Evolutionary conservation across 2,888 invertebrate species (phyloP).

Genomic region (Latrodectus elegans): DNA sequence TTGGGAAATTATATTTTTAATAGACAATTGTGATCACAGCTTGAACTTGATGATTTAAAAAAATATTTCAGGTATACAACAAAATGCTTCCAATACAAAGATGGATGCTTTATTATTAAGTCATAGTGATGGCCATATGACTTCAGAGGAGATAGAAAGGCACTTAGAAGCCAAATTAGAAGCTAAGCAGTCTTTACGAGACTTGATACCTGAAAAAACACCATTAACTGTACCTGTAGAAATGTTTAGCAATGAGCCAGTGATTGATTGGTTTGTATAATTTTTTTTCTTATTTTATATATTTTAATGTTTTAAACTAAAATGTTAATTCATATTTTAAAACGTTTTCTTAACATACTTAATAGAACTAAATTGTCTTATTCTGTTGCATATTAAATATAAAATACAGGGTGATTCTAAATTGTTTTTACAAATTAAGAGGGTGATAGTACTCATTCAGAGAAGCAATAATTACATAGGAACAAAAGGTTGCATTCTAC

Average conservation of each 20-base stretch:
- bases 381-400: no score
- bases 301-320: not conserved
- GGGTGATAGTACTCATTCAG: no score
- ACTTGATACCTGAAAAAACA: slow-evolving; percentile 85
- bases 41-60: no score
- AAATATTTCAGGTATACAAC: not conserved
- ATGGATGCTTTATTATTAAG: slow-evolving; percentile 48
- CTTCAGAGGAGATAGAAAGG: slow-evolving; percentile 91
- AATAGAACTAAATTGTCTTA: no score
- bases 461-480: no score
- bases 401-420: no score
- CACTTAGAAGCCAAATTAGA: slow-evolving; percentile 91
- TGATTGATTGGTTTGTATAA: slow-evolving; percentile 58
- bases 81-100: slow-evolving; percentile 24
- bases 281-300: not conserved
- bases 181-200: slow-evolving; percentile 86
- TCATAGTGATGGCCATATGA: slow-evolving; percentile 84
- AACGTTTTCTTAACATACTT: no score
- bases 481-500: no score
- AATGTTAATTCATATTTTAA: no score
- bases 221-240: slow-evolving; percentile 93
- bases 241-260: slow-evolving; percentile 94
- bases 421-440: no score
- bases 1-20: no score
- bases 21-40: no score